phyloP scores from a whole-genome alignment of 2,797 vertebrate species.

The Chaetophractus vellerosus region DNA sequence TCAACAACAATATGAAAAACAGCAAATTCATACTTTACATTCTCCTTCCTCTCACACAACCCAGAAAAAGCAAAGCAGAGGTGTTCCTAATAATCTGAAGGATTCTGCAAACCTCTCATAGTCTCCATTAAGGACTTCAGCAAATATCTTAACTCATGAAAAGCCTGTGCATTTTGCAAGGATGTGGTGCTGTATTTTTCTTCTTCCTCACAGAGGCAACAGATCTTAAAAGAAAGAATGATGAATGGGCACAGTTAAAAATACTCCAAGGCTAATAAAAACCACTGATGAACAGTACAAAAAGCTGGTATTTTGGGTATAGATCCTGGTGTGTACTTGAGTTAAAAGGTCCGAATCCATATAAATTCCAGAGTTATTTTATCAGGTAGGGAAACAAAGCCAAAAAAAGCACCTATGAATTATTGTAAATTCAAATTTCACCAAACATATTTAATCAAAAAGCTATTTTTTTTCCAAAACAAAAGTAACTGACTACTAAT shows the following conservation, averaged over 20 bases:
- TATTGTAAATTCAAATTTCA: slow-evolving; percentile 49
- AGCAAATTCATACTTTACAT: background rate
- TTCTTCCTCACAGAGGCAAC: slow-evolving; percentile 26
- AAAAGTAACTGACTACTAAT: slow-evolving; percentile 40
- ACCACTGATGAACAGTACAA: slow-evolving; percentile 62
- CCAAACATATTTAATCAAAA: slow-evolving; percentile 4
- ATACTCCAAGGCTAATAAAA: slow-evolving; percentile 67
- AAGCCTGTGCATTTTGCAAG: slow-evolving; percentile 63
- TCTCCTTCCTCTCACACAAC: background rate
- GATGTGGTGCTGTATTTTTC: slow-evolving; percentile 38
- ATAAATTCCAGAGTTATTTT: slow-evolving; percentile 74
- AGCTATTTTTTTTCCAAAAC: slow-evolving; percentile 40
- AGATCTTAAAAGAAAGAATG: slow-evolving; percentile 65
- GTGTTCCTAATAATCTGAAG: slow-evolving; percentile 12
- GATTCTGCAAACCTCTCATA: slow-evolving; percentile 25
- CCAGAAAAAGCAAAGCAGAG: slow-evolving; percentile 1
- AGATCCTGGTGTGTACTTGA: background rate
- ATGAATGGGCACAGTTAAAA: slow-evolving; percentile 68
- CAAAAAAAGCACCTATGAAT: slow-evolving; percentile 22
- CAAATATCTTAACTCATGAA: slow-evolving; percentile 56
- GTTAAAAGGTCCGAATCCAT: slow-evolving; percentile 58
- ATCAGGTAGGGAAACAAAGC: slow-evolving; percentile 74
- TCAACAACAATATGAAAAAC: slow-evolving; percentile 4
- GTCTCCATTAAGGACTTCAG: slow-evolving; percentile 49
- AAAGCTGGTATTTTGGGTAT: background rate